A percentile compares a stretch with the other conserved stretches of the same genome.
These are phyloP conservation scores for Catajapyx aquilonaris DNA, from an alignment of 1,140 invertebrate species.

Conservation along the genomic window DNA sequence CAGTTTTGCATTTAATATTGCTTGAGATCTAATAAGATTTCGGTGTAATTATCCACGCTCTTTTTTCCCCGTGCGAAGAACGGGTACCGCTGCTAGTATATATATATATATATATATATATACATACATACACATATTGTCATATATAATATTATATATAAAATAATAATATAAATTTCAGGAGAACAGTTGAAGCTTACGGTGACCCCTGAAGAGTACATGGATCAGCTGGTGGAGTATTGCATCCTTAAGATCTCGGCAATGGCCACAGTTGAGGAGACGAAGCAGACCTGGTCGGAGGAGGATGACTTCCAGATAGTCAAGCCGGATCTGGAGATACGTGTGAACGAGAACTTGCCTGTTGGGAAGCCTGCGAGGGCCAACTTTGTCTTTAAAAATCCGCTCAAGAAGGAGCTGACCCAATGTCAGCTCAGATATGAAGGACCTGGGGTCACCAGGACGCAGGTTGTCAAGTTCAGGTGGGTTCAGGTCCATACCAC, in stretches of 20 bases:
- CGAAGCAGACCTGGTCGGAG: constrained; percentile 47
- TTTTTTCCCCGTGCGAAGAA: no score
- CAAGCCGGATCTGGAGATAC: constrained; percentile 40
- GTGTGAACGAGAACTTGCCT: constrained; percentile 23
- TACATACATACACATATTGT: no score
- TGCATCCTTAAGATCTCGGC: constrained; percentile 48
- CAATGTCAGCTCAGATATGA: constrained; percentile 42
- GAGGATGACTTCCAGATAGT: constrained; percentile 51
- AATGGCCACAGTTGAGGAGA: constrained; percentile 44
- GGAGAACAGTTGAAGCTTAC: constrained; percentile 34
- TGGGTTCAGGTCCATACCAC: constrained; percentile 6
- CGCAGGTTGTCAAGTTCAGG: constrained; percentile 27
- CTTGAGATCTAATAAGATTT: no score
- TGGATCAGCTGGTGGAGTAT: constrained; percentile 49
- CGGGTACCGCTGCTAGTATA: no score
- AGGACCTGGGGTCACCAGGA: constrained; percentile 36
- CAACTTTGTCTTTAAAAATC: constrained; percentile 41
- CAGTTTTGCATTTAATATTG: no score
- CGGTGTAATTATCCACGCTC: no score
- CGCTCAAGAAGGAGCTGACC: constrained; percentile 33
- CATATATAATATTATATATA: not conserved
- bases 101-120: no score
- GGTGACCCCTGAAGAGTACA: constrained; percentile 37
- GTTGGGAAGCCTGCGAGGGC: constrained; percentile 28
- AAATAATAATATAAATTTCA: constrained; percentile 16